phyloP scores from a whole-genome alignment of 2,113 vertebrate species.

The Xiphophorus hellerii region DNA sequence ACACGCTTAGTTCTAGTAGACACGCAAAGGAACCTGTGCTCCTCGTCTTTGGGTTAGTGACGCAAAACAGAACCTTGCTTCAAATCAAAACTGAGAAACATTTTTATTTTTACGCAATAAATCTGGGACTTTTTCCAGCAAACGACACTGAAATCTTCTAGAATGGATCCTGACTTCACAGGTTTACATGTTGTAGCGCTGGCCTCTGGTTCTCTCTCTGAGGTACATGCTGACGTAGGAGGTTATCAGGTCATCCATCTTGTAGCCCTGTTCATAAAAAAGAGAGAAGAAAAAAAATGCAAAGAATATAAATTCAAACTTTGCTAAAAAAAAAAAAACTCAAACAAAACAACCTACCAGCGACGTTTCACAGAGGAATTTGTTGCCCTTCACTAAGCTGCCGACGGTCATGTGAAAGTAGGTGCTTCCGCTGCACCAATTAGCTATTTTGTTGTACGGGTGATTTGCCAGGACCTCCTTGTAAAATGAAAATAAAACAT shows the following conservation, averaged over 20 bases:
- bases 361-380: slow-evolving; percentile 95
- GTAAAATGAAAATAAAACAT: slow-evolving; percentile 2
- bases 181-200: slow-evolving; percentile 60
- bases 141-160: neutral
- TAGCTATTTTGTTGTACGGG: slow-evolving; percentile 92
- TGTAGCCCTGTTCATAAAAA: slow-evolving; percentile 89
- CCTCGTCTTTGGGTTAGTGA: neutral
- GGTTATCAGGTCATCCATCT: slow-evolving; percentile 96
- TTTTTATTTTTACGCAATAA: slow-evolving; percentile 6
- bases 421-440: slow-evolving; percentile 96
- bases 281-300: slow-evolving; percentile 26
- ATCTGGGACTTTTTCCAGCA: slow-evolving; percentile 1
- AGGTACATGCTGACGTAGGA: slow-evolving; percentile 89
- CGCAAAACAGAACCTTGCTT: too few relatives aligned
- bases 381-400: slow-evolving; percentile 87
- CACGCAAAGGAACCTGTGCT: neutral
- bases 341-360: slow-evolving; percentile 82
- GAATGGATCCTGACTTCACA: slow-evolving; percentile 34
- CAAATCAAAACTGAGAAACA: neutral
- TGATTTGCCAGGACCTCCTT: slow-evolving; percentile 89
- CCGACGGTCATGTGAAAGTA: slow-evolving; percentile 97
- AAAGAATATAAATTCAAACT: neutral
- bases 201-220: slow-evolving; percentile 73
- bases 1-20: neutral
- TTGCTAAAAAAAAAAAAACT: neutral